Conservation (phyloP, 2,888 invertebrate species). For the Belgica antarctica region DNA sequence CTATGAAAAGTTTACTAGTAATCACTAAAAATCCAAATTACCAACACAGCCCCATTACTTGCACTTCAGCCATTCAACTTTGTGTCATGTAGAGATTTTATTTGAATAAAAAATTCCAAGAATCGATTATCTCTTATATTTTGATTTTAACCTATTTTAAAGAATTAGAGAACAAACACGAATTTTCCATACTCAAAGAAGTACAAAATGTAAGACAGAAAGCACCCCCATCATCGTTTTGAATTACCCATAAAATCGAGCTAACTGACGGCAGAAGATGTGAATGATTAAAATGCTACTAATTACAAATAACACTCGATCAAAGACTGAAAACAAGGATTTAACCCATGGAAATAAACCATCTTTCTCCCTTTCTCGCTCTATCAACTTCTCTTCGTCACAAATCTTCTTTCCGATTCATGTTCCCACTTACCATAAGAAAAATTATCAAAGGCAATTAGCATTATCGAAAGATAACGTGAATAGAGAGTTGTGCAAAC, state of each 20-base stretch:
- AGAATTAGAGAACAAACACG: neutral
- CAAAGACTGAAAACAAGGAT: slow-evolving; percentile 23
- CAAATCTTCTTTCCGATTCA: neutral
- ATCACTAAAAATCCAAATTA: too few relatives aligned
- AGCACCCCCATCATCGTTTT: neutral
- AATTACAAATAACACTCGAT: slow-evolving; percentile 26
- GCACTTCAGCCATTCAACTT: too few relatives aligned
- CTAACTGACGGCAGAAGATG: neutral
- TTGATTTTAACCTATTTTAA: neutral
- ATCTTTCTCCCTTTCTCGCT: neutral
- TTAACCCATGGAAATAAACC: slow-evolving; percentile 25
- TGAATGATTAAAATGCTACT: neutral
- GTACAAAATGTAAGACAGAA: slow-evolving; percentile 14
- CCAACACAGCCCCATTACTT: too few relatives aligned
- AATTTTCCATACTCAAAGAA: slow-evolving; percentile 12
- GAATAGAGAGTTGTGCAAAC: slow-evolving; percentile 14
- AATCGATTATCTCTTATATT: neutral
- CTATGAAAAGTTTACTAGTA: too few relatives aligned
- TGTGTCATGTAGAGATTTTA: too few relatives aligned
- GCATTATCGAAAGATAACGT: neutral
- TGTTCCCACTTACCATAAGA: neutral
- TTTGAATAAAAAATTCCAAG: too few relatives aligned
- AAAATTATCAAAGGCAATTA: slow-evolving; percentile 20
- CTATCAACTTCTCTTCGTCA: neutral
- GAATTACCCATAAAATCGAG: neutral